Conservation (phyloP, 2,797 vertebrate genomes). For the Carapus acus region DNA sequence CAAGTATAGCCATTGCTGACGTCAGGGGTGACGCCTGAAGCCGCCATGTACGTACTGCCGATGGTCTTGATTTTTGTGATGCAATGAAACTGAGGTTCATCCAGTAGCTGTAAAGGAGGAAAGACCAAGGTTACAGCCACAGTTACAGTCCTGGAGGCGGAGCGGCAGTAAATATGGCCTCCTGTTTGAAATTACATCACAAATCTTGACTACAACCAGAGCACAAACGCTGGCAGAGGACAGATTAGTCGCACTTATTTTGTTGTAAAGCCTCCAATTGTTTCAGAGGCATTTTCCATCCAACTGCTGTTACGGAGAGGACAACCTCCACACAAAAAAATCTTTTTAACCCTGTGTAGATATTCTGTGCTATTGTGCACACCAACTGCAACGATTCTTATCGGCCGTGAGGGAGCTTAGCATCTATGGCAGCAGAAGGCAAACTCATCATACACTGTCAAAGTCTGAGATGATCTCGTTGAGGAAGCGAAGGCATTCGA, state of each 20-base stretch:
- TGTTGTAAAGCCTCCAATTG: too few species aligned
- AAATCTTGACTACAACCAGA: too few species aligned
- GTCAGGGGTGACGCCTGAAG: slow-evolving; percentile 87
- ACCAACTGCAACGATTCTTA: too few species aligned
- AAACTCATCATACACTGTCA: slow-evolving; percentile 77
- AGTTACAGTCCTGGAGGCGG: accelerated
- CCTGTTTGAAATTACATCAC: too few species aligned
- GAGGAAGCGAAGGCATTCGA: slow-evolving; percentile 94
- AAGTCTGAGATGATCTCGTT: slow-evolving; percentile 99
- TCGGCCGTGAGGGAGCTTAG: too few species aligned
- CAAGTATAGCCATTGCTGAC: slow-evolving; percentile 78
- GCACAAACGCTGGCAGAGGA: too few species aligned
- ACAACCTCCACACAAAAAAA: too few species aligned
- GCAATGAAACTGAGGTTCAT: slow-evolving; percentile 88
- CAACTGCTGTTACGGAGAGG: too few species aligned
- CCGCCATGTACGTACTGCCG: slow-evolving; percentile 98
- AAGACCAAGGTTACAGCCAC: slow-evolving; percentile 14
- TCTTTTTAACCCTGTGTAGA: too few species aligned
- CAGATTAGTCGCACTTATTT: too few species aligned
- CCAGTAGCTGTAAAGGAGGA: slow-evolving; percentile 77
- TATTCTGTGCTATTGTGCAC: too few species aligned
- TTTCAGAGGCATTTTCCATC: too few species aligned
- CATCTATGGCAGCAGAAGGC: neutral
- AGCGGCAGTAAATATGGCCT: neutral
- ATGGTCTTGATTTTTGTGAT: slow-evolving; percentile 99